Conservation (phyloP, 2,113 vertebrate genomes). For the Phyllostomus discolor region DNA sequence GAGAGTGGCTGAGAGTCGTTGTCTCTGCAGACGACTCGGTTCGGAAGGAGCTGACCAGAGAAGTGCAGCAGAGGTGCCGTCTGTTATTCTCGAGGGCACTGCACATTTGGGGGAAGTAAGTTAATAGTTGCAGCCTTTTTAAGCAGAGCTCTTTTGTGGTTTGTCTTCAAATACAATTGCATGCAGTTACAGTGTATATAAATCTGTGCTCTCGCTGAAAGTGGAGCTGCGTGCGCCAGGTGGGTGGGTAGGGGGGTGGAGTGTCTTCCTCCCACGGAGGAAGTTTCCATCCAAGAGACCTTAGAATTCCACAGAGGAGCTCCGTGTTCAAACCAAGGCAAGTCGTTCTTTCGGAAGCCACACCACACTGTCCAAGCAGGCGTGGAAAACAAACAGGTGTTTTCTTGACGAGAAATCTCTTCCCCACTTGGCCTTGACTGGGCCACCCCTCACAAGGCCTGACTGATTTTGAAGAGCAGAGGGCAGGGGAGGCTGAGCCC, state of each 20-base stretch:
- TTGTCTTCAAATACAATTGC: neutral
- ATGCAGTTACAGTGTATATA: accelerated
- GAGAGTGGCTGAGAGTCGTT: accelerated
- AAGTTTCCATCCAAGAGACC: neutral
- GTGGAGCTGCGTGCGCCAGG: neutral
- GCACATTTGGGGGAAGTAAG: neutral
- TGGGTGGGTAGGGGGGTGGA: no score
- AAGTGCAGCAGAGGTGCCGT: neutral
- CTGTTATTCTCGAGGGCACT: neutral
- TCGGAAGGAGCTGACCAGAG: neutral
- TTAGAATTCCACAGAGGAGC: neutral
- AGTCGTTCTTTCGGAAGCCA: neutral
- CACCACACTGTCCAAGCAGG: neutral
- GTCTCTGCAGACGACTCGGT: neutral
- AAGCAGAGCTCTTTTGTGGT: neutral
- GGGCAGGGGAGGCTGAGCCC: neutral
- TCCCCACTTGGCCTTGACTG: neutral
- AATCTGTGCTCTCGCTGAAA: neutral
- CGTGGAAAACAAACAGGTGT: neutral
- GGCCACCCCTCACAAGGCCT: neutral
- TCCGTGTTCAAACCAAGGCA: neutral
- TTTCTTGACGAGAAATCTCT: neutral
- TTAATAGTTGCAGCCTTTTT: neutral
- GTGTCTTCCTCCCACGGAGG: neutral
- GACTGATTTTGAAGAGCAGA: neutral